Base-by-base conservation (phyloP, 64 coral and sea anemone species). In the Porites lutea region DNA sequence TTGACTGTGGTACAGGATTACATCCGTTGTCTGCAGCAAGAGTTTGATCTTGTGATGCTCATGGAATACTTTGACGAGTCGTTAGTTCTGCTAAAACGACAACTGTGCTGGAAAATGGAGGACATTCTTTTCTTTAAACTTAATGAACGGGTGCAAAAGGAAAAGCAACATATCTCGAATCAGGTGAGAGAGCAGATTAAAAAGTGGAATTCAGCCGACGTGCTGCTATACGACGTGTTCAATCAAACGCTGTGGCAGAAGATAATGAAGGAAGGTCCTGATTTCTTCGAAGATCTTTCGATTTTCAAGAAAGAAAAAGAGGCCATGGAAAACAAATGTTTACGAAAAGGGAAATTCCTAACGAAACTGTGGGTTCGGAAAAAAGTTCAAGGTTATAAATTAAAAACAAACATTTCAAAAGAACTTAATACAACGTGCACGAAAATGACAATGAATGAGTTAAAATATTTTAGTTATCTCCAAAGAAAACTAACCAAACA, bases 41-140 rank as follows among this genome's bases (percentile, higher is more conserved):
- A 95, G 9, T 95, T 95, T 61, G 88, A 89, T 18, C 88, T 95
- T 45, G 93, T 95, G 2, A 77, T 95, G 93, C 67, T 95, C 14
- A 95, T 86, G 88, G 93, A 95, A 69, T 72, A 95, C 59, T 95
- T 95, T 67, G 93, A 95, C 19, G 93, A 95, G 58, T 90, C 87
- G 37, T 65, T 95, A 9, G 23, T 95, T 7, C 44, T 95, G 1
- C 23, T 95, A 19, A 95, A 95, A 60, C 87, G 80, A 23, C 78
- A 72, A 13, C 79, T 95, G 22, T 95, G 93, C 37, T 95, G 93
- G 93, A 84, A 63, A 52, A 65, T 87, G 5, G 69, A 90, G n/a
- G 93, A 95, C 50, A 90, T 95, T n/a, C 16, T 95, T 1, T 90
- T 90, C 60, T 82, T 95, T 58, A 83, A 74, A 46, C 83, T 94